Evolutionary conservation across 2,888 invertebrate genomes (phyloP).

Genomic region (Drosophila austrosaltans): DNA sequence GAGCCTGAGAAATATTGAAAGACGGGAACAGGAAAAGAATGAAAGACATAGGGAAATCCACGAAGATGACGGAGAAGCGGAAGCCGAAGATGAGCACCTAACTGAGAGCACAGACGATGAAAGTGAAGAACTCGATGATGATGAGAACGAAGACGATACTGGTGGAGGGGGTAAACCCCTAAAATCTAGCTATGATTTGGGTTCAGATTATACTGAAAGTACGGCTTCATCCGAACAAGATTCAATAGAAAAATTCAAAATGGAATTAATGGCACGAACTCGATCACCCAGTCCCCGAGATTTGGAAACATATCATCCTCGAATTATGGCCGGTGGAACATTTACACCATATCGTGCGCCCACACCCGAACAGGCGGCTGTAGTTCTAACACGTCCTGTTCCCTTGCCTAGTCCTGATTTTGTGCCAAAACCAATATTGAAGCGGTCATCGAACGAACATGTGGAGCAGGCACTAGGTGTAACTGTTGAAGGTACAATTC

Average conservation of each 20-base stretch:
- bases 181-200: slow-evolving; percentile 83
- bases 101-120: slow-evolving; percentile 81
- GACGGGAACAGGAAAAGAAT: slow-evolving; percentile 46
- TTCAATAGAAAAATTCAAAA: slow-evolving; percentile 83
- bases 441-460: slow-evolving; percentile 85
- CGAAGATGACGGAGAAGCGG: neutral
- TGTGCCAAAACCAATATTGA: slow-evolving; percentile 91
- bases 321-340: slow-evolving; percentile 84
- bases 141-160: slow-evolving; percentile 64
- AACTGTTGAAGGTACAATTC: neutral
- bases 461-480: slow-evolving; percentile 64
- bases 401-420: slow-evolving; percentile 89
- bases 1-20: slow-evolving; percentile 3
- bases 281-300: slow-evolving; percentile 84
- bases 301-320: slow-evolving; percentile 88
- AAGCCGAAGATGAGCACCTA: slow-evolving; percentile 53
- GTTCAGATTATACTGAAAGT: slow-evolving; percentile 87
- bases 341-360: slow-evolving; percentile 82
- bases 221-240: slow-evolving; percentile 85
- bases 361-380: slow-evolving; percentile 85
- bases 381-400: slow-evolving; percentile 85
- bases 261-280: slow-evolving; percentile 81
- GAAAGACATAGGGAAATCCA: slow-evolving; percentile 10
- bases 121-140: slow-evolving; percentile 63
- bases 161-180: slow-evolving; percentile 45